Conservation (phyloP, 2,888 invertebrate genomes). For the Orgyia antiqua region DNA sequence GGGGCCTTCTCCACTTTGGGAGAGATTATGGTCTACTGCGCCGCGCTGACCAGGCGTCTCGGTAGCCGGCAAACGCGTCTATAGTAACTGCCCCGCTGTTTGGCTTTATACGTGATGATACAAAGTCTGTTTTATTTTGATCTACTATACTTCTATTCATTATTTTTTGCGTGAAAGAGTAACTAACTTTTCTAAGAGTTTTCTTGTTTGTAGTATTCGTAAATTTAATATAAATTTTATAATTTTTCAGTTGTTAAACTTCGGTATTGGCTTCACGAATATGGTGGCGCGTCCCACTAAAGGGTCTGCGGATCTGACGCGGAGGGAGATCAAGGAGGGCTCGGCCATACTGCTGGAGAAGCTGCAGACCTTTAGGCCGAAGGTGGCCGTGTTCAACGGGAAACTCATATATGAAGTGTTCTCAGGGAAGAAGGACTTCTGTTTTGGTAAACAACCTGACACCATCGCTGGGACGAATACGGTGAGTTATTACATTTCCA, state of each 20-base stretch:
- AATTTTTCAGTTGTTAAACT: slow-evolving; percentile 83
- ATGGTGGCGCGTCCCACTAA: slow-evolving; percentile 97
- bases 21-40: too few species aligned
- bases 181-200: too few species aligned
- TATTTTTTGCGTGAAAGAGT: too few species aligned
- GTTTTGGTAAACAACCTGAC: slow-evolving; percentile 97
- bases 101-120: too few species aligned
- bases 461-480: slow-evolving; percentile 95
- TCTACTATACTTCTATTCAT: too few species aligned
- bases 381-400: slow-evolving; percentile 99
- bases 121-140: too few species aligned
- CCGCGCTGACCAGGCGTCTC: too few species aligned
- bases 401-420: slow-evolving; percentile 99
- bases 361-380: slow-evolving; percentile 93
- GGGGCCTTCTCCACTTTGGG: too few species aligned
- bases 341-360: slow-evolving; percentile 93
- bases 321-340: slow-evolving; percentile 96
- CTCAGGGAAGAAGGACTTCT: slow-evolving; percentile 97
- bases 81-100: too few species aligned
- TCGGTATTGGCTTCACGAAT: slow-evolving; percentile 98
- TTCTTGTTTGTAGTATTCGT: not conserved
- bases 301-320: slow-evolving; percentile 95
- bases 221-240: not conserved
- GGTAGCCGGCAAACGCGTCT: too few species aligned
- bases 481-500: too few species aligned